phyloP scores from a whole-genome alignment of 1,140 invertebrate genomes.

The Achroia grisella region DNA sequence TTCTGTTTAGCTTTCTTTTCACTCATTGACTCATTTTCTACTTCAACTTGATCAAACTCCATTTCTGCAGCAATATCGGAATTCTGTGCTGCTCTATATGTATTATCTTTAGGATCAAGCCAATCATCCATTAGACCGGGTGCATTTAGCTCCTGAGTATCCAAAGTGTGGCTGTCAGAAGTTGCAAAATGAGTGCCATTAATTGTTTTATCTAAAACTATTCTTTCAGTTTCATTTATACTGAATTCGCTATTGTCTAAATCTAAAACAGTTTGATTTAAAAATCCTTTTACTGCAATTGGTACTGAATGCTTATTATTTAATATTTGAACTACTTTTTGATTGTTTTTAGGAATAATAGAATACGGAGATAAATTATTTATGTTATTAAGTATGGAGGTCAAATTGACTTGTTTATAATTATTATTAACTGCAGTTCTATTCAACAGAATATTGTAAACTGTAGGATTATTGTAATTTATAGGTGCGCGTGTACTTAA shows the following conservation, averaged over 20 bases:
- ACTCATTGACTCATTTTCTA: constrained; percentile 39
- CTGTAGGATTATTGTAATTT: constrained; percentile 7
- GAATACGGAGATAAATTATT: constrained; percentile 30
- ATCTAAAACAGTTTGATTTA: constrained; percentile 56
- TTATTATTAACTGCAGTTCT: constrained; percentile 17
- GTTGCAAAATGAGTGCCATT: constrained; percentile 37
- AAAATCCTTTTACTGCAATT: constrained; percentile 37
- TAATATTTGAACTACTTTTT: constrained; percentile 32
- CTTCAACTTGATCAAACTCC: constrained; percentile 52
- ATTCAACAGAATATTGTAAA: constrained; percentile 44
- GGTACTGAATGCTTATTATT: constrained; percentile 16
- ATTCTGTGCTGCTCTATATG: constrained; percentile 34
- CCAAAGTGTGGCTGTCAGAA: constrained; percentile 32
- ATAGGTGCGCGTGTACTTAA: constrained; percentile 11
- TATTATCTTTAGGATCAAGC: constrained; percentile 42
- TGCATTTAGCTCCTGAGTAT: constrained; percentile 37
- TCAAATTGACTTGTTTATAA: constrained; percentile 1
- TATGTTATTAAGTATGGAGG: constrained; percentile 6
- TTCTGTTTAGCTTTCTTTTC: constrained; percentile 55
- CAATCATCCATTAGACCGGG: constrained; percentile 49
- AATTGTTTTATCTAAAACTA: constrained; percentile 43
- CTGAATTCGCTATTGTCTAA: constrained; percentile 27
- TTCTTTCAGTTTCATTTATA: constrained; percentile 35
- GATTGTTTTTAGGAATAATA: constrained; percentile 33
- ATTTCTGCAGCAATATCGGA: constrained; percentile 52